phyloP scores from a whole-genome alignment of 2,113 vertebrate species.

The Percopsis transmontana region DNA sequence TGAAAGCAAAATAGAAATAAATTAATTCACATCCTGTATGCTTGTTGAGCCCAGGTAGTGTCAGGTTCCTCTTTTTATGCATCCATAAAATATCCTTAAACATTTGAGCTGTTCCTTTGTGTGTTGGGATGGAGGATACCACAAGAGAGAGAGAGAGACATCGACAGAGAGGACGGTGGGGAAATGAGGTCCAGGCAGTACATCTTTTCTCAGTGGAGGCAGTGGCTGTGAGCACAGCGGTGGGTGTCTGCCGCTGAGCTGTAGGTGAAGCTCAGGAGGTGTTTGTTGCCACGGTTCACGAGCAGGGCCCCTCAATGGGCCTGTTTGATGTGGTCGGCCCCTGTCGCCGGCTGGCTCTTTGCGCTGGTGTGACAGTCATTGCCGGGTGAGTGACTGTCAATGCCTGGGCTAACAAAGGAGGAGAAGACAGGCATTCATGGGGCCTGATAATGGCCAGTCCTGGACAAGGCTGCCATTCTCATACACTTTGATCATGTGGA shows the following conservation, averaged over 20 bases:
- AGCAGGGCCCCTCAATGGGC: constrained; percentile 70
- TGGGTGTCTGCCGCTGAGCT: constrained; percentile 72
- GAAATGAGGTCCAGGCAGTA: constrained; percentile 72
- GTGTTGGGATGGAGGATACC: constrained; percentile 72
- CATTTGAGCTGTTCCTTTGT: constrained; percentile 70
- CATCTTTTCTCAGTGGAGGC: constrained; percentile 75
- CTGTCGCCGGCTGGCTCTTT: constrained; percentile 77
- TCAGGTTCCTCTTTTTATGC: constrained; percentile 62
- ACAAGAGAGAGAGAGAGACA: constrained; percentile 42
- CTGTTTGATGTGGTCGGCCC: constrained; percentile 79
- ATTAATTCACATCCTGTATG: constrained; percentile 65
- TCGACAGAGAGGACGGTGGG: constrained; percentile 7
- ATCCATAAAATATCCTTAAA: constrained; percentile 74
- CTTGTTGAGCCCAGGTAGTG: constrained; percentile 64
- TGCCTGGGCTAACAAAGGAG: constrained; percentile 76
- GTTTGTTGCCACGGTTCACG: constrained; percentile 79
- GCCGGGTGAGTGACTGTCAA: constrained; percentile 82
- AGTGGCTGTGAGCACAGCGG: constrained; percentile 63
- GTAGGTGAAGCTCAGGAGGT: constrained; percentile 79
- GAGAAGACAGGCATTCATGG: constrained; percentile 79
- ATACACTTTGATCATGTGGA: constrained; percentile 76
- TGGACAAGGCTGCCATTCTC: constrained; percentile 75
- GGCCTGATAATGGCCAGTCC: constrained; percentile 76
- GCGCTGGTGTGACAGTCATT: constrained; percentile 82
- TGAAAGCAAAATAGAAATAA: constrained; percentile 58